Evolutionary conservation across 2,888 invertebrate species (phyloP), one percentile per base, ranked within the genome.

Genomic region (Clitarchus hookeri): DNA sequence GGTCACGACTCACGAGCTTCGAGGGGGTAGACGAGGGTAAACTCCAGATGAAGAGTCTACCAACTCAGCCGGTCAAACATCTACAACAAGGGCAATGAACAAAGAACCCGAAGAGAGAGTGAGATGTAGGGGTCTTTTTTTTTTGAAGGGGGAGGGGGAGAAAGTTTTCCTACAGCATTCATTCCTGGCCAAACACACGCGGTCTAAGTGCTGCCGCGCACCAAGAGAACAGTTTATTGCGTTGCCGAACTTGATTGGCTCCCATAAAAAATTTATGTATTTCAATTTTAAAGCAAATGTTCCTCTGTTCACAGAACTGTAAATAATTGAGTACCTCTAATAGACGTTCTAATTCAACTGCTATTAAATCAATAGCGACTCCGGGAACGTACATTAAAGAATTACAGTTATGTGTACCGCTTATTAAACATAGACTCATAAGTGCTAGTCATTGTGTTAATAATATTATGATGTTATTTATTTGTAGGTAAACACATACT

Each of bases 141-240:
- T 53, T 12, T 53, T 8, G n/a, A 4, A n/a, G 23, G 65, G 19
- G 65, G 65, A 12, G 16, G 65, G 65, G 65, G 82, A 44, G 6
- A 82, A 82, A 82, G 36, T 82, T 65, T 65, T 65, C 65, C 84
- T 44, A 44, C 44, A 26, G 36, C 44, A 44, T 84, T 84, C 44
- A 26, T 44, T 84, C 16, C 16, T 19, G 16, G 84, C 44, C 23
- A 44, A 44, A 26, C 44, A 85, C 48, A 79, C 36, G 25, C 36
- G 23, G 12, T 54, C 65, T 9, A 65, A 65, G 65, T 65, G 65
- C 65, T 65, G 23, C 65, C n/a, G 19, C 65, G 16, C 65, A 65
- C 65, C 16, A 65, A 65, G 65, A 65, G 65, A 65, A 65, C 65
- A 65, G 65, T 65, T 65, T 65, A 65, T 16, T 65, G 65, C 65